These are phyloP conservation scores for Phengaris alcon DNA, from an alignment of 2,888 invertebrate species.

Conservation along the genomic window DNA sequence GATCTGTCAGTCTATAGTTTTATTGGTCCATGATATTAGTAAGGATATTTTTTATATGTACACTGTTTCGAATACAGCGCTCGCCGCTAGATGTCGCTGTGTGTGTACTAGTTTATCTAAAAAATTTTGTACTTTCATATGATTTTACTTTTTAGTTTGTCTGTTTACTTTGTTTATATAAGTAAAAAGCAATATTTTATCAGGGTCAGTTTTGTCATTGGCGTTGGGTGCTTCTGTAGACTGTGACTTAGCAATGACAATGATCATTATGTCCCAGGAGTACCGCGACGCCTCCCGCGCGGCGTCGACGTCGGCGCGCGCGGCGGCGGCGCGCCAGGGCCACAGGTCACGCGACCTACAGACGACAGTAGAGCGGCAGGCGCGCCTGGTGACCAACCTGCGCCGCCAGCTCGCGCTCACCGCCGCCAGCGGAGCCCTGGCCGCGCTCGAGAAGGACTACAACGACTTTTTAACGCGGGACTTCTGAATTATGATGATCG, in stretches of 20 bases:
- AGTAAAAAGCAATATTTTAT: no score
- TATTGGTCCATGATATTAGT: no score
- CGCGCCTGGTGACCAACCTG: conserved; percentile 58
- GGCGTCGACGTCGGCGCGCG: conserved; percentile 52
- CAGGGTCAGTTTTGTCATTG: no score
- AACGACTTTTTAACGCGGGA: conserved; percentile 56
- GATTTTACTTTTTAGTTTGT: no score
- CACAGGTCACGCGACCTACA: conserved; percentile 47
- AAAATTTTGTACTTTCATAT: no score
- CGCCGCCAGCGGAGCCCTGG: conserved; percentile 52
- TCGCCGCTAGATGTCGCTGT: no score
- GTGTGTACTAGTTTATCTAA: no score
- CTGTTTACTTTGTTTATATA: no score
- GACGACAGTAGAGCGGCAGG: conserved; percentile 51
- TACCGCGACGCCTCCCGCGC: conserved; percentile 55
- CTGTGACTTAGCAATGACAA: not conserved
- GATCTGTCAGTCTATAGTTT: no score
- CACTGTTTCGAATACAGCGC: no score
- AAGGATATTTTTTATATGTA: no score
- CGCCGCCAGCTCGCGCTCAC: conserved; percentile 55
- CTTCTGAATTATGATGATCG: conserved; percentile 30
- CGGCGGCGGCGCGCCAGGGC: conserved; percentile 54
- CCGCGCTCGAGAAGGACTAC: conserved; percentile 56
- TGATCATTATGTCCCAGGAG: conserved; percentile 48
- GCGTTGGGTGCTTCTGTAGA: no score